Evolutionary conservation across 2,797 vertebrate species (phyloP), one percentile per base, ranked within the genome.

Genomic region (Sarcophilus harrisii): DNA sequence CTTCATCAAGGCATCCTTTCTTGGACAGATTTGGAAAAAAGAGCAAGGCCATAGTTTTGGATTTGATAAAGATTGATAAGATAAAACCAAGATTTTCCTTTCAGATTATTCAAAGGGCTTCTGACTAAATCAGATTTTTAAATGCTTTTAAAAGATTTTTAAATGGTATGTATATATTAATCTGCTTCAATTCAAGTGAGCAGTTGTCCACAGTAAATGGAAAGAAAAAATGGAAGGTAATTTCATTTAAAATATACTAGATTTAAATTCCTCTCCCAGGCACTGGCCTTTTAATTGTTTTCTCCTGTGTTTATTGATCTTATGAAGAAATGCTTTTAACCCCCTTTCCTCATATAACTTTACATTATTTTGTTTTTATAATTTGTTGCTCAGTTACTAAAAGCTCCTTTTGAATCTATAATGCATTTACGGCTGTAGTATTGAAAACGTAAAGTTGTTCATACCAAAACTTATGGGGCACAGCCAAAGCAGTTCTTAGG

Each of bases 201-300:
- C 54, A 55, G 54, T 55, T 55, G 54, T 55, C 5, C 54, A 55
- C 54, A 55, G 54, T 55, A 55, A 55, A 55, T 55, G 54, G 54
- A 55, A 55, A 55, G 54, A 55, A 55, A 55, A 55, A 55, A 55
- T 55, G 54, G 54, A 55, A 55, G 54, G 54, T 97, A 87, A 95
- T 96, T 94, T 94, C 92, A 32, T 93, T 95, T 95, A 92, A 95
- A 95, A 93, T 91, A 45, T 27, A 73, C 73, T 96, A 93, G 14
- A 66, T 96, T 73, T 93, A 96, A 95, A 94, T 57, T 90, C 81
- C 57, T 90, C 28, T 52, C 66, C 13, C n/a, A 81, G n/a, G n/a
- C 16, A 73, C 16, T 94, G 92, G 73, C 52, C 90, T 95, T 95
- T 92, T 90, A 90, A 89, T 90, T 73, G 30, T 57, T 93, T 30